Evolutionary conservation across 2,113 vertebrate species (phyloP), one percentile per base, ranked within the genome.

Genomic region (Hippopotamus amphibius): DNA sequence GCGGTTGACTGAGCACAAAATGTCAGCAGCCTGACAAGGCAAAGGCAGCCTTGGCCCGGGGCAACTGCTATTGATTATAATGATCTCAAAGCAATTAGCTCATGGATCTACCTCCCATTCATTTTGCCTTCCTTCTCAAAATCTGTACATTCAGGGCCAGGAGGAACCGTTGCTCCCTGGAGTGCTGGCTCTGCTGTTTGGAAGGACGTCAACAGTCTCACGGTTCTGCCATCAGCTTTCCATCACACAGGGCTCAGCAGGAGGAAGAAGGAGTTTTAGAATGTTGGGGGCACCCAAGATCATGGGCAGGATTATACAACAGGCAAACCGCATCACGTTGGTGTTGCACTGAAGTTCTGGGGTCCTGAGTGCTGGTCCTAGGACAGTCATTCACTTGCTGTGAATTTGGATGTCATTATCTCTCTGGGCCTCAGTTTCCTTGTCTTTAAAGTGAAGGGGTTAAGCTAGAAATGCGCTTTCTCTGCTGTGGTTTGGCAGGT

Each of bases 31-130:
- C 91, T 96, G 95, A 96, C 63, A 33, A 33, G 59, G 59, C 82
- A 92, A 96, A 97, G 97, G 86, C 94, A 97, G 41, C 81, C 77
- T 97, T 97, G 97, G 93, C 97, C 95, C 0, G 69, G 72, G 96
- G 93, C 83, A 93, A 84, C 96, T 82, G 57, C 55, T 97, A 88
- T 74, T 96, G 96, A 97, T 69, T 84, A 15, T 86, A 98, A 97
- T 91, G 97, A 97, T 97, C 94, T 94, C 94, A 63, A 96, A 97
- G 71, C 84, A 98, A 93, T 97, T 97, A 96, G 74, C 93, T 90
- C 90, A 48, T 53, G 37, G 43, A 71, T 97, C 88, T 96, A 90
- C 66, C 33, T 69, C 48, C 50, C 89, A 90, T 93, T 81, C 92
- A 93, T 97, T 97, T 81, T 96, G 72, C 55, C 53, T 95, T 84